A percentile compares a stretch with the other conserved stretches of the same genome.
Evolutionary conservation across 2,888 invertebrate genomes (phyloP).

Genomic region (Macrophya alboannulata): DNA sequence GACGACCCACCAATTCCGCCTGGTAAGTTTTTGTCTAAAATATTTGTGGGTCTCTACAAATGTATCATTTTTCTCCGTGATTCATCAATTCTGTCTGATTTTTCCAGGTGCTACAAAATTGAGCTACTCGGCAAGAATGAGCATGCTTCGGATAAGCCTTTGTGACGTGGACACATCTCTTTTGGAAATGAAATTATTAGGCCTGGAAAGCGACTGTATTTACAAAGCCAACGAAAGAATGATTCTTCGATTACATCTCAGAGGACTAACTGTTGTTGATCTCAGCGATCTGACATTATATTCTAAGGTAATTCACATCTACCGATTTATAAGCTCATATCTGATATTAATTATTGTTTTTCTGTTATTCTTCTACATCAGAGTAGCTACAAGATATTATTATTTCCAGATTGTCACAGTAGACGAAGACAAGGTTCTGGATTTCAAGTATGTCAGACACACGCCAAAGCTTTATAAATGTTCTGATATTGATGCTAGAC

Average conservation of each 20-base stretch:
- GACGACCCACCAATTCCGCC: conserved; percentile 88
- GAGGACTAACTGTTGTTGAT: conserved; percentile 87
- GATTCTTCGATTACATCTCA: conserved; percentile 87
- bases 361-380: background rate
- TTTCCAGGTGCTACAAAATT: conserved; percentile 81
- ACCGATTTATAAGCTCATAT: background rate
- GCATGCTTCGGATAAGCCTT: conserved; percentile 85
- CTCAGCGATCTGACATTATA: conserved; percentile 89
- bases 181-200: conserved; percentile 85
- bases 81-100: background rate
- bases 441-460: conserved; percentile 89
- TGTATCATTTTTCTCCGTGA: background rate
- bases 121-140: conserved; percentile 83
- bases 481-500: conserved; percentile 80
- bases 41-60: background rate
- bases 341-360: background rate
- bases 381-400: background rate
- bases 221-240: conserved; percentile 90
- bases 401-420: conserved; percentile 85
- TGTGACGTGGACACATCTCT: conserved; percentile 88
- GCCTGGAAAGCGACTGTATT: conserved; percentile 89
- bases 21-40: conserved; percentile 76
- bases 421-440: conserved; percentile 91
- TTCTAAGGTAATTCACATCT: conserved; percentile 83
- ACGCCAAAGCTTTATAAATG: conserved; percentile 83